Conservation (phyloP, 2,113 vertebrate genomes). For the Cyphomyrus plagiostoma region DNA sequence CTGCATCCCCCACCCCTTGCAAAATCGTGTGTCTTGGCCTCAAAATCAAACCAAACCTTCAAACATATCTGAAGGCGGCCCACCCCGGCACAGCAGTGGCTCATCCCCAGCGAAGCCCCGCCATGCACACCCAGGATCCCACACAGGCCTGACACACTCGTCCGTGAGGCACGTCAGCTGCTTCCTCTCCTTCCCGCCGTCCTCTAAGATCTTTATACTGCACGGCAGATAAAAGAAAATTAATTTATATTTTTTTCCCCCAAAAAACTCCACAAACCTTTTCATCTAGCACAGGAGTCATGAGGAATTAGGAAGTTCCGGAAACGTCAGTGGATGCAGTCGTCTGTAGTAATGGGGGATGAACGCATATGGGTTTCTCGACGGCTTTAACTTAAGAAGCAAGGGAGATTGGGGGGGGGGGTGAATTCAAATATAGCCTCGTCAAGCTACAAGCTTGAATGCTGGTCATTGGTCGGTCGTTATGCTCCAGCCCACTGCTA, state of each 20-base stretch:
- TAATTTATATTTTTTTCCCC: neutral
- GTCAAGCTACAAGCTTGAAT: neutral
- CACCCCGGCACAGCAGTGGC: neutral
- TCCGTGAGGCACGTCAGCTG: conserved; percentile 40
- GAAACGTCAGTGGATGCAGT: conserved; percentile 11
- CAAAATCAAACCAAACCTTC: conserved; percentile 6
- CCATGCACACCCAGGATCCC: conserved; percentile 36
- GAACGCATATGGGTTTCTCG: neutral
- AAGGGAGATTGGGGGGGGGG: neutral
- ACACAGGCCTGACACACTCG: conserved; percentile 22
- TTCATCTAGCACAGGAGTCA: conserved; percentile 13
- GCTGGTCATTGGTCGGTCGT: neutral
- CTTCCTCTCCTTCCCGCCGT: conserved; percentile 19
- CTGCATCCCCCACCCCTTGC: neutral
- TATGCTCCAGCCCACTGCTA: neutral
- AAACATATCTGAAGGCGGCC: neutral
- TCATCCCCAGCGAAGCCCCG: neutral
- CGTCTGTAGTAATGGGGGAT: neutral
- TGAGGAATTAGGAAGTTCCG: conserved; percentile 6
- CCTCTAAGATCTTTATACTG: conserved; percentile 11
- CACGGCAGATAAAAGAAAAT: conserved; percentile 16
- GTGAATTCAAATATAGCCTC: neutral
- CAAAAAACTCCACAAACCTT: conserved; percentile 8
- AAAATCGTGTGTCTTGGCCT: neutral
- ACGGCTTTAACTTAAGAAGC: neutral